phyloP scores from a whole-genome alignment of 2,113 vertebrate species.

The Falco punctatus region DNA sequence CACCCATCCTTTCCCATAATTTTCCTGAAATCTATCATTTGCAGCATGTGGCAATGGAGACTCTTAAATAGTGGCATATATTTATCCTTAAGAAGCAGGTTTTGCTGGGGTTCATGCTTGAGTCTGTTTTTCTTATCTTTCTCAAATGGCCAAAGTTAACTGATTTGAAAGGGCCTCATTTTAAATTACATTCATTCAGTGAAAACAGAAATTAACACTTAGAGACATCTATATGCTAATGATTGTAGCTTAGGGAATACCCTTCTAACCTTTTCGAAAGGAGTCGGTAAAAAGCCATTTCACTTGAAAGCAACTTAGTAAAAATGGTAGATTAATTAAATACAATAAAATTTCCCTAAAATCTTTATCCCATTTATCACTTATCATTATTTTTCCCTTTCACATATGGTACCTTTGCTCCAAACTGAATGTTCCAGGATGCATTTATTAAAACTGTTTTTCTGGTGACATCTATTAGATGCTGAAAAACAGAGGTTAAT shows the following conservation, averaged over 20 bases:
- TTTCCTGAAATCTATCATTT: constrained; percentile 71
- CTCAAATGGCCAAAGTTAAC: constrained; percentile 79
- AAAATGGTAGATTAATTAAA: constrained; percentile 84
- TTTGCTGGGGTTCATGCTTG: constrained; percentile 66
- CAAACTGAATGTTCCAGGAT: constrained; percentile 54
- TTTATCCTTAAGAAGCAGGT: constrained; percentile 76
- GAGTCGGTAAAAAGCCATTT: constrained; percentile 80
- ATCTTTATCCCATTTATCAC: constrained; percentile 76
- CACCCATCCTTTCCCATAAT: not conserved
- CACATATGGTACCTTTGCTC: constrained; percentile 42
- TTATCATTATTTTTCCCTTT: constrained; percentile 70
- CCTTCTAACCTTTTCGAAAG: constrained; percentile 84
- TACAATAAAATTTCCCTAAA: constrained; percentile 79
- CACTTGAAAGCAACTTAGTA: constrained; percentile 83
- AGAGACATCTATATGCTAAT: constrained; percentile 85
- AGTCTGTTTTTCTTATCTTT: constrained; percentile 79
- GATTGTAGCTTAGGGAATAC: constrained; percentile 83
- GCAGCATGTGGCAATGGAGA: constrained; percentile 39
- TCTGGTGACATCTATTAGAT: constrained; percentile 56
- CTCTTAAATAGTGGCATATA: constrained; percentile 35
- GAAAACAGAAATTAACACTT: constrained; percentile 86
- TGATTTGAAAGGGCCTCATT: constrained; percentile 82
- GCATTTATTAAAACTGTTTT: constrained; percentile 64
- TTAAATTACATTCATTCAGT: constrained; percentile 83
- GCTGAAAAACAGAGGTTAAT: constrained; percentile 64